Percentiles rank a stretch among this genome's conserved stretches.
Evolutionary conservation across 2,113 vertebrate genomes (phyloP).

Genomic region (Paraplagusia blochii): DNA sequence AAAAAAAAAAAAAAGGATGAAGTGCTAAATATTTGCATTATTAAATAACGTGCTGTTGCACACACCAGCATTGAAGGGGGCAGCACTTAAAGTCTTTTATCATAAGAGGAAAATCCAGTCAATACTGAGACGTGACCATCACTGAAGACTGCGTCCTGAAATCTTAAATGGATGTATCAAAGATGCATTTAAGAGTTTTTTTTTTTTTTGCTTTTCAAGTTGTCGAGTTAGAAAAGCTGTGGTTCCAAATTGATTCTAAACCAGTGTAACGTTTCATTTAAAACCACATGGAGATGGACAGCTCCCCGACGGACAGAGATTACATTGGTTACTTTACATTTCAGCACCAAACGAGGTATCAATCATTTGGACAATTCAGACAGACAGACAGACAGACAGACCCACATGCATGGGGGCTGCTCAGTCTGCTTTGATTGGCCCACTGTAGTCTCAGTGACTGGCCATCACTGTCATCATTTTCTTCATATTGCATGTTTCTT

Average conservation of each 20-base stretch:
- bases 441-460: constrained; percentile 58
- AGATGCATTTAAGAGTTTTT: no score
- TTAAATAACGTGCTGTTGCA: no score
- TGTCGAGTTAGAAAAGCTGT: no score
- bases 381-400: constrained; percentile 1
- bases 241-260: not conserved
- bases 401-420: constrained; percentile 7
- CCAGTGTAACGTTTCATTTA: constrained; percentile 35
- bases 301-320: constrained; percentile 30
- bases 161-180: no score
- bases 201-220: no score
- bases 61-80: no score
- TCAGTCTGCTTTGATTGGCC: constrained; percentile 49
- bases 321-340: constrained; percentile 34
- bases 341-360: constrained; percentile 42
- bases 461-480: constrained; percentile 59
- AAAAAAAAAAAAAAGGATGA: no score
- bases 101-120: no score
- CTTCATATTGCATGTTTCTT: constrained; percentile 55
- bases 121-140: no score
- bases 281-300: constrained; percentile 39
- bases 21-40: no score
- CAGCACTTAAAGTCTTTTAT: no score
- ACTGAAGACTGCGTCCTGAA: no score
- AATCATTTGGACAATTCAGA: constrained; percentile 9